A percentile compares a stretch with the other conserved stretches of the same genome.
These are phyloP conservation scores for Porites cylindrica DNA, from an alignment of 92 coral and sea anemone species.

Conservation along the genomic window DNA sequence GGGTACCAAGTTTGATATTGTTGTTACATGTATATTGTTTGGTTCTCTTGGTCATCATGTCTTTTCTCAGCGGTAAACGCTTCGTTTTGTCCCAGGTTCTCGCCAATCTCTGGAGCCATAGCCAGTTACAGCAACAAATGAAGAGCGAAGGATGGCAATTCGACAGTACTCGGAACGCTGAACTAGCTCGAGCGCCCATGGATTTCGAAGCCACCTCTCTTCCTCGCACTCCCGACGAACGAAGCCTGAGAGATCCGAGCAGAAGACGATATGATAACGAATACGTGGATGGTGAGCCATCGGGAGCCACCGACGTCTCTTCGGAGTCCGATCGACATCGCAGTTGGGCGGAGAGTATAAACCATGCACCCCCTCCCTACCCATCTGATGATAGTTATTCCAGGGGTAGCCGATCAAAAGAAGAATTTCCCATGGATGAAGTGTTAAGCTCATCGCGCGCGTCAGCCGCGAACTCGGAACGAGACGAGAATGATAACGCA, in stretches of 20 bases:
- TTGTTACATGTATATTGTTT: background rate
- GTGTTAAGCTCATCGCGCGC: constrained; percentile 19
- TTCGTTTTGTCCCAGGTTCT: constrained; percentile 60
- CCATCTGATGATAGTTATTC: constrained; percentile 72
- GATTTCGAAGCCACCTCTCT: constrained; percentile 83
- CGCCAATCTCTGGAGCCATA: constrained; percentile 81
- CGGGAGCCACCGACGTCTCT: constrained; percentile 65
- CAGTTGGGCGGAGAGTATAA: constrained; percentile 81
- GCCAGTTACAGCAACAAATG: constrained; percentile 73
- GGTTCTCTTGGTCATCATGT: background rate
- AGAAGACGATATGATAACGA: constrained; percentile 53
- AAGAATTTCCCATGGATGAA: constrained; percentile 44
- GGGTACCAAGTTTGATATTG: background rate
- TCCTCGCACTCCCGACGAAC: constrained; percentile 77
- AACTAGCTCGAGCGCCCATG: constrained; percentile 70
- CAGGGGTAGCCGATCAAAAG: constrained; percentile 53
- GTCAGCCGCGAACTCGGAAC: constrained; percentile 34
- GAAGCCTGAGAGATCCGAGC: constrained; percentile 45
- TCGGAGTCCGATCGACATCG: constrained; percentile 54
- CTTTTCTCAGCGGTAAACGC: background rate
- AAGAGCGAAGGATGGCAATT: constrained; percentile 87
- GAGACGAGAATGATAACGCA: constrained; percentile 41
- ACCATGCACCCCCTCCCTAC: constrained; percentile 84
- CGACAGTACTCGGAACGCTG: constrained; percentile 53
- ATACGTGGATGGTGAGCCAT: constrained; percentile 20